phyloP scores from a whole-genome alignment of 2,888 invertebrate genomes.

The Lymantria monacha region DNA sequence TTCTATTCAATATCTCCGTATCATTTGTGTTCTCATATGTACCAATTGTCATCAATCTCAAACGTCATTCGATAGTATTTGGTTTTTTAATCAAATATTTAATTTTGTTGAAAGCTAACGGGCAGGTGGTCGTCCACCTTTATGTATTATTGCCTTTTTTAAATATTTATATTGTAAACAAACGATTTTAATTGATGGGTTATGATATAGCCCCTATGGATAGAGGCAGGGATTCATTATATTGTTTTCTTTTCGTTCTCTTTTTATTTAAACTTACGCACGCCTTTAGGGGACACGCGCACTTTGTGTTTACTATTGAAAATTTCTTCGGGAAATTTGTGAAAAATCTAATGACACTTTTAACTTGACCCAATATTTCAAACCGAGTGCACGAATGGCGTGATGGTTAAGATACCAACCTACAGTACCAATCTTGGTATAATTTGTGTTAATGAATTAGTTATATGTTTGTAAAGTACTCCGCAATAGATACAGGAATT shows the following conservation, averaged over 20 bases:
- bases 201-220: conserved; percentile 3
- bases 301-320: too few relatives aligned
- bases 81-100: conserved; percentile 53
- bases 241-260: background rate
- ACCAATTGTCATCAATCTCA: conserved; percentile 50
- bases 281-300: too few relatives aligned
- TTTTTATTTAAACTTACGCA: conserved; percentile 2
- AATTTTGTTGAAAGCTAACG: conserved; percentile 46
- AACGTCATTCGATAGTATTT: conserved; percentile 48
- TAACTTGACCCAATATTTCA: too few relatives aligned
- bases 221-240: background rate
- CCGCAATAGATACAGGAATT: too few relatives aligned
- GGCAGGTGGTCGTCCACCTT: conserved; percentile 40
- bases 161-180: conserved; percentile 29
- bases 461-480: too few relatives aligned
- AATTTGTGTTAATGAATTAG: too few relatives aligned
- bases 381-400: too few relatives aligned
- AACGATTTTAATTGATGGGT: conserved; percentile 33
- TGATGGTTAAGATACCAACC: too few relatives aligned
- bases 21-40: conserved; percentile 13
- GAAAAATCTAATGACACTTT: too few relatives aligned
- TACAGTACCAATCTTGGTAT: too few relatives aligned
- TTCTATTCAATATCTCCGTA: background rate
- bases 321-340: too few relatives aligned
- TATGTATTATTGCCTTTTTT: conserved; percentile 18